Evolutionary conservation across 2,797 vertebrate species (phyloP), one percentile per base, ranked within the genome.

Genomic region (Amphiprion clarkii): DNA sequence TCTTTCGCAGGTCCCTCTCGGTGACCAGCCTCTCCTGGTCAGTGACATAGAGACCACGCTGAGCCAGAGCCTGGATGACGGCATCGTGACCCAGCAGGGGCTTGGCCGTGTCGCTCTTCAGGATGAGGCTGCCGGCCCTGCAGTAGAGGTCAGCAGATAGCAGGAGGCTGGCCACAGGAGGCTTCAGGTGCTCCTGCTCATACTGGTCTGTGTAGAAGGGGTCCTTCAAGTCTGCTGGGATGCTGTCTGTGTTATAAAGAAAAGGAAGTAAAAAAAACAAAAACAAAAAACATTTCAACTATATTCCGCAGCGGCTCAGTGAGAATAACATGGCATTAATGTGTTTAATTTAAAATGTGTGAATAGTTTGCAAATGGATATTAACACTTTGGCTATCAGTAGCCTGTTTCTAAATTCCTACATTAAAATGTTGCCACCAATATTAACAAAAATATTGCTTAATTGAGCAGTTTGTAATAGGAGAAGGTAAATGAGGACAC

Each of bases 171-270:
- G 94, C 94, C 79, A 99, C 95, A 0, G 97, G 97, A 3, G 98
- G 98, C 83, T 99, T 99, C 81, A 99, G 96, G 91, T 99, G 98
- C 92, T 99, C 98, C 89, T 99, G 98, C 59, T 99, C 98, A 70
- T 99, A 99, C 91, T 99, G 98, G 92, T 99, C 98, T 2, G 95
- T 99, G 91, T 99, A 99, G 93, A 98, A 99, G 0, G 98, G 98
- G 48, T 99, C 97, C 84, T 91, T 94, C 14, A 99, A 84, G 51
- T 99, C 97, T 85, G 95, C 93, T 2, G 98, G 98, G 89, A 99
- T 92, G 60, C 95, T 96, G 89, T 98, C 98, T 99, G 91, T 14
- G 39, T 33, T 40, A 53, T 0, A 16, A 13, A 74, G 21, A 10
- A 17, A 12, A 46, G 31, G 58, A 51, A 60, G 46, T n/a, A 9